phyloP scores from a whole-genome alignment of 2,888 invertebrate genomes.

The Malacosoma neustria region DNA sequence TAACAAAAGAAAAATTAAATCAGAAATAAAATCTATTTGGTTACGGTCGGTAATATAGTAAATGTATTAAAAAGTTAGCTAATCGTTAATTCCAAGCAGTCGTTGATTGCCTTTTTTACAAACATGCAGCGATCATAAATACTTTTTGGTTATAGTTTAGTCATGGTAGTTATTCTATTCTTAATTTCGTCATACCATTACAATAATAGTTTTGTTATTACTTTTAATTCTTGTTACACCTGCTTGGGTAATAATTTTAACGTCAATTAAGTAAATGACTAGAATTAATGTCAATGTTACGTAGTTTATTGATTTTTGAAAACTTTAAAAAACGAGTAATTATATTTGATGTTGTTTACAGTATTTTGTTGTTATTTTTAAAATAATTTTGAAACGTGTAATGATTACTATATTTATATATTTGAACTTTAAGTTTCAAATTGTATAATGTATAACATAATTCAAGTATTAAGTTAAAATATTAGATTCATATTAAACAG shows the following conservation, averaged over 20 bases:
- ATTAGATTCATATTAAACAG: too few species aligned
- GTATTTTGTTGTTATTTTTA: too few species aligned
- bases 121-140: not conserved
- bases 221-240: not conserved
- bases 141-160: not conserved
- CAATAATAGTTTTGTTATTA: too few species aligned
- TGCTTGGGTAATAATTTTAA: constrained; percentile 1
- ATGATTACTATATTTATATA: too few species aligned
- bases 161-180: not conserved
- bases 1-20: not conserved
- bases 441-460: too few species aligned
- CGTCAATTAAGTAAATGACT: constrained; percentile 3
- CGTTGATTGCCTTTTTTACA: not conserved
- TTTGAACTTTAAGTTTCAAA: too few species aligned
- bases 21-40: not conserved
- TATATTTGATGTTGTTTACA: not conserved
- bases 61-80: not conserved
- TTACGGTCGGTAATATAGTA: not conserved
- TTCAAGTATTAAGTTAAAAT: too few species aligned
- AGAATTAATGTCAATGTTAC: not conserved
- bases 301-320: not conserved
- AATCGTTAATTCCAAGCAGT: not conserved
- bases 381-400: too few species aligned
- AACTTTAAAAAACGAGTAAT: not conserved
- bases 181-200: not conserved